Conservation (phyloP, 1,140 invertebrate species). For the Lepidostoma basale region DNA sequence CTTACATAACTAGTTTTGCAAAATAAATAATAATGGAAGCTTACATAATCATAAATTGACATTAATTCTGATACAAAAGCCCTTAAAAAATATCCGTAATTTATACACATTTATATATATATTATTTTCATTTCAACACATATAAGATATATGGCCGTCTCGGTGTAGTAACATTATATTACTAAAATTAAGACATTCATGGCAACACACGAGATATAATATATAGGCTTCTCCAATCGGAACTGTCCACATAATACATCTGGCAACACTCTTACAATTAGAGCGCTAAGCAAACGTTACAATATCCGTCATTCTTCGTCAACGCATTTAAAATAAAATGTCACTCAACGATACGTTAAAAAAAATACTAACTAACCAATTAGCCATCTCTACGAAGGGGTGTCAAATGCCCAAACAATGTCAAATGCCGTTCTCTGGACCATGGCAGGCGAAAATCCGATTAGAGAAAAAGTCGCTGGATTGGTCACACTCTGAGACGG, state of each 20-base stretch:
- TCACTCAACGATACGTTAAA: too few species aligned
- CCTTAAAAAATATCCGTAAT: slow-evolving; percentile 2
- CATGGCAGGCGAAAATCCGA: too few species aligned
- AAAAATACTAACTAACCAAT: too few species aligned
- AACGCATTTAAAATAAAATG: too few species aligned
- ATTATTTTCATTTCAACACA: slow-evolving; percentile 33
- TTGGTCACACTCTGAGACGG: too few species aligned
- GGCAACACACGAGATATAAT: background rate
- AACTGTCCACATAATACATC: background rate
- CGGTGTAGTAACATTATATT: slow-evolving; percentile 18
- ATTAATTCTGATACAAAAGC: slow-evolving; percentile 44
- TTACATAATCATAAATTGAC: slow-evolving; percentile 42
- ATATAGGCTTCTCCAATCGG: background rate
- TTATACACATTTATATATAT: background rate
- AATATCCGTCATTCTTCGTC: too few species aligned
- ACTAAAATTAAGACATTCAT: slow-evolving; percentile 12
- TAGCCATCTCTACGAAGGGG: too few species aligned
- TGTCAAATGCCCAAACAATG: too few species aligned
- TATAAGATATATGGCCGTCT: slow-evolving; percentile 39
- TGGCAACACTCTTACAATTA: too few species aligned
- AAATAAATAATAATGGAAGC: slow-evolving; percentile 37
- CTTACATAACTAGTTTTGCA: slow-evolving; percentile 31
- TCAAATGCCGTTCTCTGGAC: too few species aligned
- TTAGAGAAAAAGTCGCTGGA: too few species aligned
- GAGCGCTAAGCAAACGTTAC: too few species aligned